Conservation (phyloP, 92 coral and sea anemone species). For the Diadumene lineata region DNA sequence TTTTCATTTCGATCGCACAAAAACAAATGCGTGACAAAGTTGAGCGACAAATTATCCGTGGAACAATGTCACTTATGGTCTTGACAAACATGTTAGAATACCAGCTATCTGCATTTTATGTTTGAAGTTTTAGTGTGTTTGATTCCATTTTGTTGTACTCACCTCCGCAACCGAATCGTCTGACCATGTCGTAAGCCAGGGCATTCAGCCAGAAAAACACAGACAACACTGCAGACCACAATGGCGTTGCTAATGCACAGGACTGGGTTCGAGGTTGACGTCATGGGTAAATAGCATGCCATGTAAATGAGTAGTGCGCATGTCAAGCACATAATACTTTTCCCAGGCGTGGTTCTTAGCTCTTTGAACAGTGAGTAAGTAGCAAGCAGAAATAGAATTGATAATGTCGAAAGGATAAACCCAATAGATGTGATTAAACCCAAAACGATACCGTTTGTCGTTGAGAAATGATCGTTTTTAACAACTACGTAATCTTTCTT, state of each 20-base stretch:
- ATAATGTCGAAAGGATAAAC: conserved; percentile 35
- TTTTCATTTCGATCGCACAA: too few species aligned
- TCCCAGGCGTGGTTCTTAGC: conserved; percentile 70
- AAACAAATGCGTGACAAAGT: too few species aligned
- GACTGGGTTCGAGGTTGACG: conserved; percentile 32
- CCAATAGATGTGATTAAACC: conserved; percentile 40
- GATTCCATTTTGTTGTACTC: conserved; percentile 9
- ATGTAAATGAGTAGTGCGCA: conserved; percentile 51
- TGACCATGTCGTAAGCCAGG: conserved; percentile 59
- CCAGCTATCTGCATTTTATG: too few species aligned
- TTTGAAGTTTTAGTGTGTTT: too few species aligned
- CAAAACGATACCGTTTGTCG: not conserved
- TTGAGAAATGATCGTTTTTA: not conserved
- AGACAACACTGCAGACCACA: conserved; percentile 36
- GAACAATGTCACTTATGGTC: too few species aligned
- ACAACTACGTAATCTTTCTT: not conserved
- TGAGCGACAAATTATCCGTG: too few species aligned
- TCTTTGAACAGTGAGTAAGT: conserved; percentile 35
- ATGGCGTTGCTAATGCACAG: conserved; percentile 55
- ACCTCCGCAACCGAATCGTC: conserved; percentile 59
- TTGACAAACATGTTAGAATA: too few species aligned
- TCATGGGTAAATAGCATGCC: conserved; percentile 32
- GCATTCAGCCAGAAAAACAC: conserved; percentile 69
- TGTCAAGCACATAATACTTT: conserved; percentile 55
- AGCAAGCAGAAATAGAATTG: conserved; percentile 39